Base-by-base conservation (phyloP, 2,797 vertebrate species). In the Tenualosa ilisha region DNA sequence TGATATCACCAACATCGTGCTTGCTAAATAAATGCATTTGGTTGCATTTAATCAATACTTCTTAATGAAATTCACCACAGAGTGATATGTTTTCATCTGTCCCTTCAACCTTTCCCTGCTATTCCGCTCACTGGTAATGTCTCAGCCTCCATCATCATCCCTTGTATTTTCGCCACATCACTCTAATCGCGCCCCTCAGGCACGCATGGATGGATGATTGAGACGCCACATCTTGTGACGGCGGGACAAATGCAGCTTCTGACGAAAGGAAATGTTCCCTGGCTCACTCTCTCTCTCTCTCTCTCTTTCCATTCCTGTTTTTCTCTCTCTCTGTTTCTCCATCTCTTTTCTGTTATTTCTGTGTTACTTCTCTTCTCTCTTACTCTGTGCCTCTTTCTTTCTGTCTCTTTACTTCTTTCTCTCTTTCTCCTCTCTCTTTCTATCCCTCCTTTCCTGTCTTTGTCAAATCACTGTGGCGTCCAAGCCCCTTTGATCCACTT, bases 121-220 rank as follows among this genome's bases (percentile, higher is more conserved):
- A 17, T 13, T 20, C 68, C 13, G 20, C 65, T 72, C 13, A 17
- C 40, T 7, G 37, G 68, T 75, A 40, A 75, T 75, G 68, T 43
- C 68, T 40, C 37, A 40, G 37, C 37, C 13, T 75, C 31, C 24
- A 37, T 43, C 68, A 75, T 75, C 6, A 40, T 75, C 3, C 43
- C 68, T 43, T 13, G 40, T 15, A 75, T 4, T 75, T 40, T 15
- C 17, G 13, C 31, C 31, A 40, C 37, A 40, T 75, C 68, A 75
- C 68, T 11, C 65, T 40, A 75, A 75, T 43, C 68, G 31, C 6
- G 43, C 6, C 31, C 68, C 68, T 40, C 24, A 17, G 37, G 86
- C 61, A 50, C 54, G 68, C 26, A 50, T 85, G 56, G 72, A 15
- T 87, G 86, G 89, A 86, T 56, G 84, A 91, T 86, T 91, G 88